phyloP scores from a whole-genome alignment of 2,113 vertebrate genomes.

The Ammodytes dubius region DNA sequence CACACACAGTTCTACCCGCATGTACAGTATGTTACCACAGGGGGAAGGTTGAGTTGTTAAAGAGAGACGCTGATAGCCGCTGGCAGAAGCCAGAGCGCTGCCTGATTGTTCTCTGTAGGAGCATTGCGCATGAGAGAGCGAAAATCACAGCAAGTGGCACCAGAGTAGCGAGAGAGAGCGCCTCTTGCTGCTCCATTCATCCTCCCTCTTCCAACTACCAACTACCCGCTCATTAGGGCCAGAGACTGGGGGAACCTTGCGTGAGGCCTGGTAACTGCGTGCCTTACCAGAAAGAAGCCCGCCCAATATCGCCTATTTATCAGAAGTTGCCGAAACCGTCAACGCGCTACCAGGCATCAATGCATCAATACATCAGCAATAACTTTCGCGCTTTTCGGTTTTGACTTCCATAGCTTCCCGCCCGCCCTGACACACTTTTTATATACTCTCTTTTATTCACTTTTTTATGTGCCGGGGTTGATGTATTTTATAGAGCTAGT shows the following conservation, averaged over 20 bases:
- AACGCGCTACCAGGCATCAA: constrained; percentile 41
- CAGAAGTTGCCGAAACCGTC: constrained; percentile 62
- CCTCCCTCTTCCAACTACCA: constrained; percentile 11
- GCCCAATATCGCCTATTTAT: constrained; percentile 65
- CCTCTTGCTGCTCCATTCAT: constrained; percentile 24
- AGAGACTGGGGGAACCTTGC: constrained; percentile 30
- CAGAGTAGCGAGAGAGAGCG: constrained; percentile 10
- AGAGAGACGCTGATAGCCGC: constrained; percentile 60
- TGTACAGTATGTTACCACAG: constrained; percentile 31
- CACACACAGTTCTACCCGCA: constrained; percentile 12
- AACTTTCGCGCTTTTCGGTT: constrained; percentile 56
- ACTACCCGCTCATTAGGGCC: constrained; percentile 61
- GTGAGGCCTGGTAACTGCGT: constrained; percentile 22
- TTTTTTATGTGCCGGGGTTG: constrained; percentile 73
- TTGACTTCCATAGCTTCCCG: constrained; percentile 62
- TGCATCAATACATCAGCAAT: constrained; percentile 73
- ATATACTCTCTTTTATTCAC: constrained; percentile 77
- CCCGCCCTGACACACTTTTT: constrained; percentile 70
- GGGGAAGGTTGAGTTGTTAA: constrained; percentile 58
- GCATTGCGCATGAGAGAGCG: constrained; percentile 35
- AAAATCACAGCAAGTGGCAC: constrained; percentile 57
- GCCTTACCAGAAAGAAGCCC: constrained; percentile 33
- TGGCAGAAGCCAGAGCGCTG: constrained; percentile 48
- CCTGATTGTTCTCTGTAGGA: constrained; percentile 69
- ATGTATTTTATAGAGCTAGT: constrained; percentile 81